Percentiles rank a stretch among this genome's conserved stretches.
phyloP scores from a whole-genome alignment of 1,140 invertebrate species.

The Stegodyphus dumicola region DNA sequence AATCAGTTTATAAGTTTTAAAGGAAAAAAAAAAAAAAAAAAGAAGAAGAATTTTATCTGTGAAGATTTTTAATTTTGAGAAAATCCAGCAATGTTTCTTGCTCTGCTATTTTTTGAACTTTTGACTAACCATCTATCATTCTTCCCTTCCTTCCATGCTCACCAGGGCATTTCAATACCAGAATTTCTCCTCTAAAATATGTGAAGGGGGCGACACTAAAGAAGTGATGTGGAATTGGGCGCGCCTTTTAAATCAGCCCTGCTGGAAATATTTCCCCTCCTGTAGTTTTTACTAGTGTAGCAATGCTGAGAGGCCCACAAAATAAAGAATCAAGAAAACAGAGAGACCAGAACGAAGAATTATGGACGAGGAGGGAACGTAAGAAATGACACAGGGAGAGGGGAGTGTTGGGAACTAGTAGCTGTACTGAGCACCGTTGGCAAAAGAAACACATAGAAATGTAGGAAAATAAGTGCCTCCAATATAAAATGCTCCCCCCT shows the following conservation, averaged over 20 bases:
- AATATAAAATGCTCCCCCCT: constrained; percentile 40
- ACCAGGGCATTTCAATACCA: too few species aligned
- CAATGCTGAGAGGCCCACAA: background rate
- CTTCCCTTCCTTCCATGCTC: too few species aligned
- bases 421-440: constrained; percentile 9
- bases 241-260: constrained; percentile 23
- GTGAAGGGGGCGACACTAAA: background rate
- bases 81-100: too few species aligned
- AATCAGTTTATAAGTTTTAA: too few species aligned
- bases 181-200: background rate
- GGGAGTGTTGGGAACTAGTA: background rate
- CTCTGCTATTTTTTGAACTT: too few species aligned
- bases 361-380: constrained; percentile 20
- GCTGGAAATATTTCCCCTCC: constrained; percentile 12
- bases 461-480: constrained; percentile 39
- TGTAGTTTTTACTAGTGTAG: constrained; percentile 8
- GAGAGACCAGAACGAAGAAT: constrained; percentile 34
- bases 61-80: too few species aligned
- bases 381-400: constrained; percentile 14
- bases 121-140: too few species aligned
- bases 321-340: constrained; percentile 21
- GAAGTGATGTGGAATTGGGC: background rate
- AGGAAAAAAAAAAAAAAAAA: too few species aligned
- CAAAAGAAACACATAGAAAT: constrained; percentile 35
- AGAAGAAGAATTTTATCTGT: too few species aligned